phyloP scores from a whole-genome alignment of 1,140 invertebrate genomes.

The Drosophila leontia region DNA sequence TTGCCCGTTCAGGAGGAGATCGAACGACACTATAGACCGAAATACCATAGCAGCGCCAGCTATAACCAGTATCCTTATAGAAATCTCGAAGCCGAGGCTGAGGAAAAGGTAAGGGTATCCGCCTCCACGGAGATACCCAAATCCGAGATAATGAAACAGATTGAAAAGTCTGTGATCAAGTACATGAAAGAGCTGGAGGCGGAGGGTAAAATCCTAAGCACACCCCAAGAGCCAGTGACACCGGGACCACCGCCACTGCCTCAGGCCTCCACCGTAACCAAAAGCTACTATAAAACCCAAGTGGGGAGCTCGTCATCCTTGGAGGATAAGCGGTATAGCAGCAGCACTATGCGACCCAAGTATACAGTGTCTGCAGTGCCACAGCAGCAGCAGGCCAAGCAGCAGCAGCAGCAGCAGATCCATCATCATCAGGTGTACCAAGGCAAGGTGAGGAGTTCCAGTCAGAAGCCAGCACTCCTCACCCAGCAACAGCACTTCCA shows the following conservation, averaged over 20 bases:
- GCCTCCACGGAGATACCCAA: slow-evolving; percentile 84
- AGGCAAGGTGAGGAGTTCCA: slow-evolving; percentile 24
- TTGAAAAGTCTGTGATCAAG: slow-evolving; percentile 81
- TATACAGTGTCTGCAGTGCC: slow-evolving; percentile 23
- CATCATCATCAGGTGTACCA: slow-evolving; percentile 14
- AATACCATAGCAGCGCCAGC: slow-evolving; percentile 42
- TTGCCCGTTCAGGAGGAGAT: slow-evolving; percentile 37
- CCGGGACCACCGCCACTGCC: slow-evolving; percentile 33
- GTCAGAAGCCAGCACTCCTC: slow-evolving; percentile 26
- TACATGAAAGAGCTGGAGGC: slow-evolving; percentile 84
- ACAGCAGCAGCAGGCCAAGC: slow-evolving; percentile 5
- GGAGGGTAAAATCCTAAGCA: slow-evolving; percentile 78
- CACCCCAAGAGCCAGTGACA: slow-evolving; percentile 55
- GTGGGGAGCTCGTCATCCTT: slow-evolving; percentile 3
- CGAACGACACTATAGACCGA: slow-evolving; percentile 78
- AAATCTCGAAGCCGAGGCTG: slow-evolving; percentile 57
- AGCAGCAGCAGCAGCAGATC: slow-evolving; percentile 7
- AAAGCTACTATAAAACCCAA: slow-evolving; percentile 76
- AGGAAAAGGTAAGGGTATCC: slow-evolving; percentile 74
- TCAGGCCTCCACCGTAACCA: slow-evolving; percentile 33
- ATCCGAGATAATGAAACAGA: slow-evolving; percentile 83
- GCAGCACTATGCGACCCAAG: slow-evolving; percentile 70
- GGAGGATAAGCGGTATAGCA: slow-evolving; percentile 68
- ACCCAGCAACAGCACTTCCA: slow-evolving; percentile 57
- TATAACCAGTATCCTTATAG: slow-evolving; percentile 53